Base-by-base conservation (phyloP, 2,797 vertebrate species). In the Leptatherina wallacei region DNA sequence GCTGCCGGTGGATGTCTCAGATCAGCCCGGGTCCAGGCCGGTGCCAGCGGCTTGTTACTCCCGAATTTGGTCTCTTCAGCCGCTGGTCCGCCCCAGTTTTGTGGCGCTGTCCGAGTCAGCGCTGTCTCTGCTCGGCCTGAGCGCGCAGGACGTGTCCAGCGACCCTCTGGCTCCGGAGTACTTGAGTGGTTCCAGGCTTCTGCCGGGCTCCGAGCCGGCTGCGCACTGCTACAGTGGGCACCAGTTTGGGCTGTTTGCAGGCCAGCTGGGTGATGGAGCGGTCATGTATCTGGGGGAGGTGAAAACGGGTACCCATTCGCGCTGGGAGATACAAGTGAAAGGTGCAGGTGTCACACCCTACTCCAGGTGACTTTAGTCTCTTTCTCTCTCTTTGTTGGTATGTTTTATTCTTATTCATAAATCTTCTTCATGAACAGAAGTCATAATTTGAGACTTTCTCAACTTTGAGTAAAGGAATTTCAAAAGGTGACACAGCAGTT, bases 151-250 rank as follows among this genome's bases (percentile, higher is more conserved):
- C 9, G 77, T 85, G 32, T 33, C 73, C 61, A 7, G 2, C 1
- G 73, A 89, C 8, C 84, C 71, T 2, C 61, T 59, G 60, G 82
- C 27, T 36, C 73, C 70, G 36, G 71, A 92, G 60, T 95, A 92
- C 70, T 83, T 97, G 84, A 96, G 95, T 73, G 96, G 96, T 20
- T 97, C 95, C 85, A 91, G 90, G 29, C 71, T 93, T 71, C 90
- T 88, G 73, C 91, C 92, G 0, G 96, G 96, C 76, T 85, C 95
- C 6, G 90, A 96, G 82, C 94, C 96, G 7, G 96, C 96, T 3
- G 96, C 96, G 0, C 96, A 97, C 85, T 97, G 96, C 81, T 97
- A 97, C 92, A 92, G 96, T 80, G 96, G 96, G 0, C 96, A 97
- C 89, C 96, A 97, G 93, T 97, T 97, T 62, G 96, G 96, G 58